phyloP scores from a whole-genome alignment of 2,888 invertebrate species.

The Caenorhabditis doughertyi region DNA sequence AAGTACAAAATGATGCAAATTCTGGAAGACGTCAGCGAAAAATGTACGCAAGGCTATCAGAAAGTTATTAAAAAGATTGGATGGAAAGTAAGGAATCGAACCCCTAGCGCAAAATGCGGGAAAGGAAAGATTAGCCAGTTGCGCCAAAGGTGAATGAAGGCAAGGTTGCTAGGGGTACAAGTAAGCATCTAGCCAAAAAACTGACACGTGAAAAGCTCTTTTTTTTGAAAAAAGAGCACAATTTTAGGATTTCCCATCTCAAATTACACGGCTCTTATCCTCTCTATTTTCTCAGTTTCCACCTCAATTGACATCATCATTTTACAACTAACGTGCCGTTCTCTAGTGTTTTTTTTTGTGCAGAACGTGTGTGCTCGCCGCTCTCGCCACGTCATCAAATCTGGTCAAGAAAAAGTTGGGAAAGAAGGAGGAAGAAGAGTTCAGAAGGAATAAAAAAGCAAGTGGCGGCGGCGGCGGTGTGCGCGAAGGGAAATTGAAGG shows the following conservation, averaged over 20 bases:
- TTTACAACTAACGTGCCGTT: constrained; percentile 8
- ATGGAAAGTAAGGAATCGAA: no score
- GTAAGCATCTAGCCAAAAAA: no score
- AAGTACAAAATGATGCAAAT: no score
- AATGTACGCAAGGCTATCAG: no score
- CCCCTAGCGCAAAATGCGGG: no score
- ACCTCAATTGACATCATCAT: constrained; percentile 16
- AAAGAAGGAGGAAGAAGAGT: constrained; percentile 17
- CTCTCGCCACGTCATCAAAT: constrained; percentile 38
- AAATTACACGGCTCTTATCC: not conserved
- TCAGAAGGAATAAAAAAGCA: not conserved
- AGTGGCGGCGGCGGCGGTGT: no score
- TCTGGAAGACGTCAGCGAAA: no score
- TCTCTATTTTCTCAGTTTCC: not conserved
- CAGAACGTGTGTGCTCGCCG: not conserved
- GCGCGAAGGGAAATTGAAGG: not conserved
- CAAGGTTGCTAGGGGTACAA: no score
- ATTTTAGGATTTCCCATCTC: constrained; percentile 11
- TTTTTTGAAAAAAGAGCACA: not conserved
- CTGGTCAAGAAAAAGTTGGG: not conserved
- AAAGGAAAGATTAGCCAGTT: no score
- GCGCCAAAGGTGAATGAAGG: no score
- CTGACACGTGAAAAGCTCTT: not conserved
- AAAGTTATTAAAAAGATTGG: no score
- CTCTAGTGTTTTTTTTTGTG: not conserved